Conservation (phyloP, 2,888 invertebrate genomes). For the Physocephala rufipes region DNA sequence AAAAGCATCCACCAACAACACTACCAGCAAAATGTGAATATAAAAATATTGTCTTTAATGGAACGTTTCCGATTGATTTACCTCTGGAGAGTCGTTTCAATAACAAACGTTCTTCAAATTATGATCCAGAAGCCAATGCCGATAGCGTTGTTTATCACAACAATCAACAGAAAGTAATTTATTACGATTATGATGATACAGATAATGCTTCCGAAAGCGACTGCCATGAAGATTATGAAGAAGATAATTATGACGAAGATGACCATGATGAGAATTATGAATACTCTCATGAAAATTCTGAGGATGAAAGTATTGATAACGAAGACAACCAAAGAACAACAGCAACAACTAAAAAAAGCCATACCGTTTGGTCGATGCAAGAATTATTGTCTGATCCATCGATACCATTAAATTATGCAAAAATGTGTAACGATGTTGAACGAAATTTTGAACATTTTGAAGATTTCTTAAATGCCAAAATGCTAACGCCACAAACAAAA, state of each 20-base stretch:
- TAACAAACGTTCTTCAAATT: constrained; percentile 40
- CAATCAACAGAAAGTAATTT: constrained; percentile 45
- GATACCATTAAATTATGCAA: constrained; percentile 64
- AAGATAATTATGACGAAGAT: constrained; percentile 45
- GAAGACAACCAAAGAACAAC: too few relatives aligned
- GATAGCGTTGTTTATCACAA: constrained; percentile 49
- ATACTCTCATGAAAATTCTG: too few relatives aligned
- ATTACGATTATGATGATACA: constrained; percentile 53
- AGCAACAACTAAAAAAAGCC: constrained; percentile 39
- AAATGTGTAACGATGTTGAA: constrained; percentile 64
- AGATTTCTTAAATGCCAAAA: constrained; percentile 56
- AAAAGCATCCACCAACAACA: too few relatives aligned
- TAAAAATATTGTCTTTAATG: constrained; percentile 76
- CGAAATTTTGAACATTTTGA: constrained; percentile 63
- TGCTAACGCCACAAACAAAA: constrained; percentile 7
- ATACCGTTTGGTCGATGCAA: constrained; percentile 63
- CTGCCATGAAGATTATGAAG: constrained; percentile 43
- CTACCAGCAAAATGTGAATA: constrained; percentile 35
- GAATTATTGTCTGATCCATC: constrained; percentile 62
- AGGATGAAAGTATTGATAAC: too few relatives aligned
- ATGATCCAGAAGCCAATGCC: constrained; percentile 59
- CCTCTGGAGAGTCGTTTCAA: constrained; percentile 66
- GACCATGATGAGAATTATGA: constrained; percentile 40
- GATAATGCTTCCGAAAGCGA: too few relatives aligned
- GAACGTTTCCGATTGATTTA: constrained; percentile 86